Evolutionary conservation across 2,113 vertebrate genomes (phyloP).

Genomic region (Danio rerio): DNA sequence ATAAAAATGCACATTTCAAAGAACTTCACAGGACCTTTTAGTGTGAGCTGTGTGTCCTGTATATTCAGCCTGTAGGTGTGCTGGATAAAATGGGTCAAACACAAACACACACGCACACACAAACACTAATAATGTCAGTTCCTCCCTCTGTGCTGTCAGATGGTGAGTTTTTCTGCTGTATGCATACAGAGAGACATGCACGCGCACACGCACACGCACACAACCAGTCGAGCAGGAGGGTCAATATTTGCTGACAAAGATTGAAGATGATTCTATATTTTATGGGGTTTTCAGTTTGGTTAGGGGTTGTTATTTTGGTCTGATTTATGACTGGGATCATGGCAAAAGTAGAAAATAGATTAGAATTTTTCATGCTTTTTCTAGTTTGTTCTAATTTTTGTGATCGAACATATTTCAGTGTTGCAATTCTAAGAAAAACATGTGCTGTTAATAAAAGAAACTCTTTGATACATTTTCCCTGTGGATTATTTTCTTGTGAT

Average conservation of each 20-base stretch:
- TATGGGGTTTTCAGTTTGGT: background rate
- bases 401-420: no score
- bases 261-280: background rate
- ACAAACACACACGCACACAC: constrained; percentile 39
- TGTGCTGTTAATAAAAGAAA: no score
- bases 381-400: no score
- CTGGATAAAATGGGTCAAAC: constrained; percentile 51
- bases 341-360: no score
- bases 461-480: no score
- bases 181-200: background rate
- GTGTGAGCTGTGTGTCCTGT: background rate
- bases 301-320: background rate
- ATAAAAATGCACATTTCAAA: no score
- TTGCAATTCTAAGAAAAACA: no score
- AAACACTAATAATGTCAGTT: constrained; percentile 12
- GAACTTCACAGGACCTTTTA: background rate
- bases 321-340: background rate
- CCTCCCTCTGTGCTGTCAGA: constrained; percentile 17
- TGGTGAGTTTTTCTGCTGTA: background rate
- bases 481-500: no score
- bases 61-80: constrained; percentile 20
- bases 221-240: background rate
- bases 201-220: background rate
- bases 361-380: no score
- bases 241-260: background rate